Percentiles rank a stretch among this genome's conserved stretches.
These are phyloP conservation scores for Bibio marci DNA, from an alignment of 2,888 invertebrate species.

Conservation along the genomic window DNA sequence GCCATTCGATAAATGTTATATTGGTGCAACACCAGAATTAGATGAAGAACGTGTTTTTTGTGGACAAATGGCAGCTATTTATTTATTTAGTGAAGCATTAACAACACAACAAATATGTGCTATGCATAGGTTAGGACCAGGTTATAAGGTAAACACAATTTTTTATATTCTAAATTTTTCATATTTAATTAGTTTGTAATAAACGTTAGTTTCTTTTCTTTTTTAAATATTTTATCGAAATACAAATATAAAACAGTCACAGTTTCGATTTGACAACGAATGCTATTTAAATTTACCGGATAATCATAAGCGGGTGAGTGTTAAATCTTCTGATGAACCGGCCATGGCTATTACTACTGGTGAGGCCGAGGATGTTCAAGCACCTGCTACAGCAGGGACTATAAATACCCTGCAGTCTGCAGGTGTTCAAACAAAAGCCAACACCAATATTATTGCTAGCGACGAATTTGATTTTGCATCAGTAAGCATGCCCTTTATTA, in stretches of 20 bases:
- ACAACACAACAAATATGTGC: slow-evolving; percentile 97
- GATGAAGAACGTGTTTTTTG: slow-evolving; percentile 96
- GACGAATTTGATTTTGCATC: slow-evolving; percentile 28
- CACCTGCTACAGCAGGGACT: slow-evolving; percentile 8
- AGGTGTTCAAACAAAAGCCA: slow-evolving; percentile 46
- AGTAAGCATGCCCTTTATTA: slow-evolving; percentile 28
- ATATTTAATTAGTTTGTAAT: no score
- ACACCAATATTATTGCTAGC: slow-evolving; percentile 14
- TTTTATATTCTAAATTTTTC: no score
- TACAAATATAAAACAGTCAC: no score
- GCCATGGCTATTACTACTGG: slow-evolving; percentile 11
- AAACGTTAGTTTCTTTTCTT: no score
- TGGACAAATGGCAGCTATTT: slow-evolving; percentile 99
- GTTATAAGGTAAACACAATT: slow-evolving; percentile 97
- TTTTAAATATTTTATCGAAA: no score
- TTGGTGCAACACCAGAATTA: slow-evolving; percentile 92
- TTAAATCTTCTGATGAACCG: slow-evolving; percentile 11
- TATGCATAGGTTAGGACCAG: slow-evolving; percentile 95
- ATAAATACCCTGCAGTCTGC: slow-evolving; percentile 36
- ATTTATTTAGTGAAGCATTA: slow-evolving; percentile 93
- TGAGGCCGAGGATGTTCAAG: slow-evolving; percentile 14
- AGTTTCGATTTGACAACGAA: slow-evolving; percentile 99
- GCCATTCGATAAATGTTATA: slow-evolving; percentile 99
- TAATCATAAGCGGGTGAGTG: slow-evolving; percentile 96
- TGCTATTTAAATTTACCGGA: slow-evolving; percentile 94